A percentile compares a stretch with the other conserved stretches of the same genome.
Evolutionary conservation across 1,140 invertebrate genomes (phyloP).

Genomic region (Goniozus legneri): DNA sequence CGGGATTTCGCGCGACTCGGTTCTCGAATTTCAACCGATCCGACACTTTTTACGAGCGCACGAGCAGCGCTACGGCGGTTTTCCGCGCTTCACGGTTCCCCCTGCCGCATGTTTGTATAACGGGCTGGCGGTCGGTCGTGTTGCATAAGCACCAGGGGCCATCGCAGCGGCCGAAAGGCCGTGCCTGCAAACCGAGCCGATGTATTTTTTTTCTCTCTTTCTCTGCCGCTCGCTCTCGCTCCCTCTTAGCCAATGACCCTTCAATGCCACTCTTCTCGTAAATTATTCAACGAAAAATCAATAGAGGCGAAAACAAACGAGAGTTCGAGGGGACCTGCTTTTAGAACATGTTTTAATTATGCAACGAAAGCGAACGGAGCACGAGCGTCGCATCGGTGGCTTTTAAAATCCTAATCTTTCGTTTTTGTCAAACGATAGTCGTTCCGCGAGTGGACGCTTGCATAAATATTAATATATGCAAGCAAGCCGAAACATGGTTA

Average conservation of each 20-base stretch:
- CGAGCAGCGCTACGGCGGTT: constrained; percentile 23
- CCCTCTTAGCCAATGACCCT: not conserved
- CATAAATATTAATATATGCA: too few species aligned
- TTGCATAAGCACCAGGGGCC: constrained; percentile 26
- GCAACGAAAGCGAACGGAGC: too few species aligned
- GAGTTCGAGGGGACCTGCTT: too few species aligned
- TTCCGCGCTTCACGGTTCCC: constrained; percentile 16
- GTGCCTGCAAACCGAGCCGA: constrained; percentile 1
- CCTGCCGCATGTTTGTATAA: constrained; percentile 35
- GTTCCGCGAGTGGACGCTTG: too few species aligned
- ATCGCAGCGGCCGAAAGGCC: too few species aligned
- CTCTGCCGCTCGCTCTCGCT: not conserved
- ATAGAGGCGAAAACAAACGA: too few species aligned
- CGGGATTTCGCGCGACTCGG: constrained; percentile 23
- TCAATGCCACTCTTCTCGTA: not conserved
- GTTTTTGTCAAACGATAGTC: too few species aligned
- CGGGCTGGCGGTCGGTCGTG: constrained; percentile 22
- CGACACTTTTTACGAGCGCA: constrained; percentile 21
- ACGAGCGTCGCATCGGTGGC: too few species aligned
- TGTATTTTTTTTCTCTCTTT: not conserved
- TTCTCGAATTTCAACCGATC: constrained; percentile 37
- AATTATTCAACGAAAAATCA: too few species aligned
- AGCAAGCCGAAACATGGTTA: too few species aligned
- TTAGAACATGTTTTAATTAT: too few species aligned
- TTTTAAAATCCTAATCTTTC: too few species aligned